These are phyloP conservation scores for Clepsis dumicolana DNA, from an alignment of 2,888 invertebrate genomes.

Conservation along the genomic window DNA sequence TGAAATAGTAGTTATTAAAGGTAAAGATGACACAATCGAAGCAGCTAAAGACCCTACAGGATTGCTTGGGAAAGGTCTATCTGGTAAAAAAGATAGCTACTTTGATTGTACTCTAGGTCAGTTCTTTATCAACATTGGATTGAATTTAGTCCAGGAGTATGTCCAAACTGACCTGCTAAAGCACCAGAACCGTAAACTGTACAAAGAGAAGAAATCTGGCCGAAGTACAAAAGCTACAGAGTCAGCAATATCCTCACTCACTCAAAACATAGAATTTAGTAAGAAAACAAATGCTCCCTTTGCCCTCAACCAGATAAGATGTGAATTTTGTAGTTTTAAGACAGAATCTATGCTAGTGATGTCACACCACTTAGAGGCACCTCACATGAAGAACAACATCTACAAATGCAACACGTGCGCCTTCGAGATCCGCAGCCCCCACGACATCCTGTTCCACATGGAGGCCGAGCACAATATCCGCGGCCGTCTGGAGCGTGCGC, in stretches of 20 bases:
- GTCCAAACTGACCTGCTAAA: conserved; percentile 96
- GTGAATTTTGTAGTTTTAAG: conserved; percentile 96
- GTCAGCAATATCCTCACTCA: conserved; percentile 93
- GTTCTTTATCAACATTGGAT: conserved; percentile 96
- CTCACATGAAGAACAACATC: conserved; percentile 95
- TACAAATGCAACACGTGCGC: conserved; percentile 96
- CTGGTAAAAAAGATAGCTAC: conserved; percentile 89
- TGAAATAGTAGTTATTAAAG: conserved; percentile 84
- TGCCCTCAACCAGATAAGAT: conserved; percentile 92
- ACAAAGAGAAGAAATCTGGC: conserved; percentile 88
- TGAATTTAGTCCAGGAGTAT: conserved; percentile 96
- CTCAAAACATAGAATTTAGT: conserved; percentile 94
- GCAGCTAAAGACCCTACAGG: conserved; percentile 80
- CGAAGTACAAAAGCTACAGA: conserved; percentile 90
- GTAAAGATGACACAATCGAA: conserved; percentile 83
- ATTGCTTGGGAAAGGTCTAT: conserved; percentile 72
- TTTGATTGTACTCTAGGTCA: conserved; percentile 96
- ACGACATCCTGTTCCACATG: conserved; percentile 97
- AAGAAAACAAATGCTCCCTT: conserved; percentile 95
- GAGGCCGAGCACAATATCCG: conserved; percentile 96
- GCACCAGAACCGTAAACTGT: conserved; percentile 94
- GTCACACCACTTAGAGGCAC: conserved; percentile 96
- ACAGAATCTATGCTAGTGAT: conserved; percentile 95
- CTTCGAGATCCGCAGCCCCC: conserved; percentile 94
- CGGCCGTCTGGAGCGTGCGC: conserved; percentile 95